Percentiles rank a stretch among this genome's conserved stretches.
phyloP scores from a whole-genome alignment of 1,140 invertebrate genomes.

The Cydia strobilella region DNA sequence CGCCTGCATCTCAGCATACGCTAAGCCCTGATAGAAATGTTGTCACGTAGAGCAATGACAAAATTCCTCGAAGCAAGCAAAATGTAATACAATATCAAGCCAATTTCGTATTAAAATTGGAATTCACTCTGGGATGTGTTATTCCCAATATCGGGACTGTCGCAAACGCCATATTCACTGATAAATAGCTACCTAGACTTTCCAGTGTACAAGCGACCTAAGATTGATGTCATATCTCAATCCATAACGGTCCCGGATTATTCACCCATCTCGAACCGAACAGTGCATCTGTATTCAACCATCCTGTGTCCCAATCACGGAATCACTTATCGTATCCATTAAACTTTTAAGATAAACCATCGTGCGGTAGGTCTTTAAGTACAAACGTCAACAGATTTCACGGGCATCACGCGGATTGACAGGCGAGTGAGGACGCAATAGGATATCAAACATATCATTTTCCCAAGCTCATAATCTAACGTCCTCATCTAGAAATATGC shows the following conservation, averaged over 20 bases:
- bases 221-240: neutral
- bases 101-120: no score
- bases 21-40: no score
- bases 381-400: slow-evolving; percentile 24
- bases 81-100: no score
- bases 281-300: neutral
- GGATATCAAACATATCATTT: neutral
- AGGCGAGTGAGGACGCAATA: slow-evolving; percentile 24
- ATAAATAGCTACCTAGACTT: no score
- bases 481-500: neutral
- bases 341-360: slow-evolving; percentile 28
- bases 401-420: slow-evolving; percentile 17
- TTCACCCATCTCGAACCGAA: neutral
- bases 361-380: slow-evolving; percentile 27
- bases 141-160: no score
- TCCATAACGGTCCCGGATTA: slow-evolving; percentile 1
- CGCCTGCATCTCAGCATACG: no score
- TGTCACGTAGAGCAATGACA: no score
- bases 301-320: slow-evolving; percentile 19
- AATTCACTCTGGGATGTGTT: no score
- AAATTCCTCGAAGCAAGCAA: no score
- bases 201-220: neutral
- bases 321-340: slow-evolving; percentile 23
- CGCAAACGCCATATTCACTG: neutral
- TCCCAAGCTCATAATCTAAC: neutral